These are phyloP conservation scores for Whitmania pigra DNA, from an alignment of 1,140 invertebrate genomes.

Conservation along the genomic window DNA sequence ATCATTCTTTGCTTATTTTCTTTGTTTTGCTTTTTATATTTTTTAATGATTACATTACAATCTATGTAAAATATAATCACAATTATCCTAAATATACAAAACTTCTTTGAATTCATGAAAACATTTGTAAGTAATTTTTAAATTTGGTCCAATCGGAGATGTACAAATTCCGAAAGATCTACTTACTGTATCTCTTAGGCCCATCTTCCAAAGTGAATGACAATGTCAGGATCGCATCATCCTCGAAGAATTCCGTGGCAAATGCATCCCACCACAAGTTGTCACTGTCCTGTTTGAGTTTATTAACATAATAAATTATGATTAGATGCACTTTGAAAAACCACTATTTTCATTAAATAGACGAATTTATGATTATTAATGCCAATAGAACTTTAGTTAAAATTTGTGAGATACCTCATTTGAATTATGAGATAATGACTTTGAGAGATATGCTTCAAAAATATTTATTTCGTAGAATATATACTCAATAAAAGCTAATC, in stretches of 20 bases:
- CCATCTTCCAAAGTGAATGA: constrained; percentile 94
- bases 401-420: no score
- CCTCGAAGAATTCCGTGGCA: constrained; percentile 97
- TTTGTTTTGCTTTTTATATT: no score
- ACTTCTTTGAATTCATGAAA: no score
- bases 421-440: no score
- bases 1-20: no score
- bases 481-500: background rate
- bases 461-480: background rate
- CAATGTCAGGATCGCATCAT: constrained; percentile 87
- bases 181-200: constrained; percentile 93
- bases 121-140: no score
- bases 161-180: background rate
- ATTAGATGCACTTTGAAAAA: background rate
- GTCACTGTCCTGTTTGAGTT: constrained; percentile 68
- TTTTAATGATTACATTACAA: no score
- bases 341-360: background rate
- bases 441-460: background rate
- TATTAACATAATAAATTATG: constrained; percentile 33
- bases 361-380: background rate
- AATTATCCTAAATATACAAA: no score
- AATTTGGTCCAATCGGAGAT: no score
- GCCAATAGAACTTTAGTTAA: no score
- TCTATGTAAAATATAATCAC: no score
- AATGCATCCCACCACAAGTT: constrained; percentile 99